Evolutionary conservation across 2,888 invertebrate genomes (phyloP).

Genomic region (Papilio gigon): DNA sequence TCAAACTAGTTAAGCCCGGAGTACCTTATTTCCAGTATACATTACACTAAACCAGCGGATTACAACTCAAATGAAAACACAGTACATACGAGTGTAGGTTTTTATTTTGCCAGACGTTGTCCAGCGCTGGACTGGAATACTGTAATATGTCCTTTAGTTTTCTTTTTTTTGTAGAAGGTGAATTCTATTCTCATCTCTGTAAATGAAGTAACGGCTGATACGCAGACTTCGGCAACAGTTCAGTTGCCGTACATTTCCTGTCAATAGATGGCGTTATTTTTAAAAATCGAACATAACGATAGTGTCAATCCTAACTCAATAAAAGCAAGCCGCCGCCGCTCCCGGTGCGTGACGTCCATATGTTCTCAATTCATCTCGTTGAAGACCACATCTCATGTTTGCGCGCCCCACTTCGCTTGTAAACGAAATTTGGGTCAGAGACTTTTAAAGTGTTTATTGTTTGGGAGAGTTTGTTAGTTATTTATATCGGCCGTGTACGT

Average conservation of each 20-base stretch:
- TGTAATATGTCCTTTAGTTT: too few relatives aligned
- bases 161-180: too few relatives aligned
- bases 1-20: too few relatives aligned
- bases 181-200: too few relatives aligned
- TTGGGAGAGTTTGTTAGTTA: slow-evolving; percentile 50
- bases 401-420: slow-evolving; percentile 56
- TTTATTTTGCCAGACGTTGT: too few relatives aligned
- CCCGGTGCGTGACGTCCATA: slow-evolving; percentile 11
- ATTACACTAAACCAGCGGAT: too few relatives aligned
- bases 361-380: slow-evolving; percentile 60
- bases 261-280: not conserved
- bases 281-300: not conserved
- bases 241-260: not conserved
- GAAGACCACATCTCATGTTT: slow-evolving; percentile 55
- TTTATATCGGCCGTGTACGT: slow-evolving; percentile 39
- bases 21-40: not conserved
- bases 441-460: slow-evolving; percentile 61
- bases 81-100: too few relatives aligned
- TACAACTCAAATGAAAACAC: too few relatives aligned
- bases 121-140: too few relatives aligned
- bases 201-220: too few relatives aligned
- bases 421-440: slow-evolving; percentile 67
- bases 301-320: not conserved
- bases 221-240: too few relatives aligned
- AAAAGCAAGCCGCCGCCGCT: not conserved